Percentiles rank a stretch among this genome's conserved stretches.
phyloP scores from a whole-genome alignment of 2,113 vertebrate species.

The Podocnemis expansa region DNA sequence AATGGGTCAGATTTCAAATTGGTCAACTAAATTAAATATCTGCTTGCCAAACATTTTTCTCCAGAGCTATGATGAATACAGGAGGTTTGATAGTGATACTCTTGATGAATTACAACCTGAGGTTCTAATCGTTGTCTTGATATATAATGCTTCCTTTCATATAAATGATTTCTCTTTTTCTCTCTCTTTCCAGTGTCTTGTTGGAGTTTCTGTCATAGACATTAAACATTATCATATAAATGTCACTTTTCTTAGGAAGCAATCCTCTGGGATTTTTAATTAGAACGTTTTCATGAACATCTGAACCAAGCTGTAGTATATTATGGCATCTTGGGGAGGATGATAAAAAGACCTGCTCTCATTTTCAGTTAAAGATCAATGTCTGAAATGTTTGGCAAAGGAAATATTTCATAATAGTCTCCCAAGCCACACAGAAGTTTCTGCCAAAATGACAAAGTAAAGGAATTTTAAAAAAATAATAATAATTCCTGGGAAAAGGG shows the following conservation, averaged over 20 bases:
- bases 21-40: constrained; percentile 31
- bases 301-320: constrained; percentile 14
- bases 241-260: constrained; percentile 62
- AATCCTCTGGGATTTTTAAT: constrained; percentile 63
- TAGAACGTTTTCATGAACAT: constrained; percentile 48
- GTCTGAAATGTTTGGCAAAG: not conserved
- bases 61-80: constrained; percentile 33
- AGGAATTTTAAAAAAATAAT: constrained; percentile 1
- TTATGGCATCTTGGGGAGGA: not conserved
- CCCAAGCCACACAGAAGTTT: not conserved
- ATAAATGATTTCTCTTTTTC: not conserved
- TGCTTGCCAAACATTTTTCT: constrained; percentile 45
- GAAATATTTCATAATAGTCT: constrained; percentile 18
- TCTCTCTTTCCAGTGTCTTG: constrained; percentile 21
- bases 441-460: not conserved
- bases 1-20: constrained; percentile 34
- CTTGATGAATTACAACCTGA: constrained; percentile 42
- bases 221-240: constrained; percentile 55
- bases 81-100: constrained; percentile 21
- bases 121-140: constrained; percentile 30
- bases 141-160: constrained; percentile 24
- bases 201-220: constrained; percentile 33
- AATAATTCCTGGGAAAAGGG: constrained; percentile 27
- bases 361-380: not conserved
- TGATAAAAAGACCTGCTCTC: not conserved